Evolutionary conservation across 2,797 vertebrate species (phyloP), one percentile per base, ranked within the genome.

Genomic region (Cuculus canorus): DNA sequence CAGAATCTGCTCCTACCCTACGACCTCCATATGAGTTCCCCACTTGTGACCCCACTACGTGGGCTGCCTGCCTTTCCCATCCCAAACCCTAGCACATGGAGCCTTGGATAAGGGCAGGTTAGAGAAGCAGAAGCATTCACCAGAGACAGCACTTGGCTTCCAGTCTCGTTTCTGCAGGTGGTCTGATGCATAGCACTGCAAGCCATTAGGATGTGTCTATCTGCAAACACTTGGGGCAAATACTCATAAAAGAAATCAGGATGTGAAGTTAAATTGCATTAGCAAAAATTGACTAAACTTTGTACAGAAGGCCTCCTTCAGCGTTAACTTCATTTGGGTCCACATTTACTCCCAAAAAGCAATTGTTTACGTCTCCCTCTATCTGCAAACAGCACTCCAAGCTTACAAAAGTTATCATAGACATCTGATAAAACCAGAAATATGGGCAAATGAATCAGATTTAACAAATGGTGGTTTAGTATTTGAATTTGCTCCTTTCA

Each of bases 31-130:
- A 4, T 0, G 15, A 22, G 56, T 45, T 41, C 35, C 27, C 12
- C 0, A 0, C n/a, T 30, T 41, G 17, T 41, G 33, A 33, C 18
- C n/a, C 45, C 33, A 17, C 9, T 11, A 25, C 3, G 2, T 1
- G 11, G 69, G 57, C 28, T 60, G 23, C 25, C 35, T 37, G 53
- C 53, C 28, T 78, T 9, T 63, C 30, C 60, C 11, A 30, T 45
- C 23, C 35, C 69, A 78, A 88, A 78, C 10, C 19, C 35, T 17
- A 54, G 18, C 23, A 45, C 0, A 1, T 7, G 13, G 30, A 71
- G 43, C 32, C 57, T 66, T 1, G 0, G 27, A 8, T 39, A 32
- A 0, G 2, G 16, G 32, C 32, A 64, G 21, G 28, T 68, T 13
- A 71, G 37, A 52, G 35, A 63, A 77, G 18, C 27, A 56, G 61